phyloP scores from a whole-genome alignment of 2,113 vertebrate genomes.

The Irena cyanogastra region DNA sequence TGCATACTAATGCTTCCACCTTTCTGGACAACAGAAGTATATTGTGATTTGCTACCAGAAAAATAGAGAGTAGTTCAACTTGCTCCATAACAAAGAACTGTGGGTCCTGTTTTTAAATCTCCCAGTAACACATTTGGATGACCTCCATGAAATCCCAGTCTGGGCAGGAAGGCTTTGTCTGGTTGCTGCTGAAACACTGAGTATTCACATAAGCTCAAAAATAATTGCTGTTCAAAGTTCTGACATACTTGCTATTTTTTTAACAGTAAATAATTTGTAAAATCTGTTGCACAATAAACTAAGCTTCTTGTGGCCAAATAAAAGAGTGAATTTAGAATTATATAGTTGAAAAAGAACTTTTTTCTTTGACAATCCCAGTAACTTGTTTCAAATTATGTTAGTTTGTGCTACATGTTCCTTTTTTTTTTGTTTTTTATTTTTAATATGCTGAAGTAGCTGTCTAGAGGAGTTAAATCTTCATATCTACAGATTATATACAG shows the following conservation, averaged over 20 bases:
- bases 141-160: not conserved
- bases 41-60: not conserved
- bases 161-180: not conserved
- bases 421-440: not conserved
- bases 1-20: not conserved
- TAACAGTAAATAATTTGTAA: not conserved
- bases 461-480: not conserved
- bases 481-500: not conserved
- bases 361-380: not conserved
- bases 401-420: not conserved
- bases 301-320: not conserved
- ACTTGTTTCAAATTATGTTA: not conserved
- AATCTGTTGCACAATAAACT: not conserved
- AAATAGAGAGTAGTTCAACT: not conserved
- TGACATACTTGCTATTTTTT: not conserved
- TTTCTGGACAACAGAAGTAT: not conserved
- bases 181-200: not conserved
- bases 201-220: not conserved
- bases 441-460: not conserved
- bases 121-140: not conserved
- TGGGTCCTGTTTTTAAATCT: not conserved
- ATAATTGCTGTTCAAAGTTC: not conserved
- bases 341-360: not conserved
- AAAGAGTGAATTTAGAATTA: not conserved
- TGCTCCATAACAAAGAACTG: not conserved